Evolutionary conservation across 2,113 vertebrate species (phyloP), one percentile per base, ranked within the genome.

Genomic region (Progne subis): DNA sequence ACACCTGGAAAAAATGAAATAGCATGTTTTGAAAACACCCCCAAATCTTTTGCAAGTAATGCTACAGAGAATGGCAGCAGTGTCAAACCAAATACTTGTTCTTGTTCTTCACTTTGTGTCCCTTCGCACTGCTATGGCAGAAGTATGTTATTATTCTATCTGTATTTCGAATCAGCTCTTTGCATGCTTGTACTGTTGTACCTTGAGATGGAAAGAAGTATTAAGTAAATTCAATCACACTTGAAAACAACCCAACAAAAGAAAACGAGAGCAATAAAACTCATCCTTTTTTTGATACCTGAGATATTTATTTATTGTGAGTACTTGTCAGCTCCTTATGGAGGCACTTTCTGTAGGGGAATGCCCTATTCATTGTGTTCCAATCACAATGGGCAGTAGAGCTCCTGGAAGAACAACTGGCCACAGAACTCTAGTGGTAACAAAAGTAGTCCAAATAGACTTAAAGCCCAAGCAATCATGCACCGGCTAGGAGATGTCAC

Each of bases 341-440:
- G 60, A 46, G 31, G 14, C 81, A 44, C 32, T 84, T 28, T 72
- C 20, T 86, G 31, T 18, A 19, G 8, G 4, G 63, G 39, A 61
- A 34, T 0, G 2, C 6, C 23, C 7, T 3, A 3, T 56, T 61
- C 26, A 21, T 4, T 61, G 56, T 70, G 24, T 86, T 83, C 55
- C 34, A 55, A 0, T 56, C 2, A 1, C n/a, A 82, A 9, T 3
- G 21, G 39, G 13, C 13, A 4, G 11, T 50, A 46, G 19, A 25
- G 28, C 63, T 81, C 37, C 68, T 83, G 43, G 11, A 46, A 46
- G 19, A 25, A 24, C 63, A 77, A 37, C 68, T 83, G 43, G 24
- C 37, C 47, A 5, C 31, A 5, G 18, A 68, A 15, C 23, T 61
- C 24, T 32, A 29, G 49, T 46, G 52, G 20, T 74, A 60, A 18